These are phyloP conservation scores for Heterodera filipjevi DNA, from an alignment of 2,888 invertebrate species.

Conservation along the genomic window DNA sequence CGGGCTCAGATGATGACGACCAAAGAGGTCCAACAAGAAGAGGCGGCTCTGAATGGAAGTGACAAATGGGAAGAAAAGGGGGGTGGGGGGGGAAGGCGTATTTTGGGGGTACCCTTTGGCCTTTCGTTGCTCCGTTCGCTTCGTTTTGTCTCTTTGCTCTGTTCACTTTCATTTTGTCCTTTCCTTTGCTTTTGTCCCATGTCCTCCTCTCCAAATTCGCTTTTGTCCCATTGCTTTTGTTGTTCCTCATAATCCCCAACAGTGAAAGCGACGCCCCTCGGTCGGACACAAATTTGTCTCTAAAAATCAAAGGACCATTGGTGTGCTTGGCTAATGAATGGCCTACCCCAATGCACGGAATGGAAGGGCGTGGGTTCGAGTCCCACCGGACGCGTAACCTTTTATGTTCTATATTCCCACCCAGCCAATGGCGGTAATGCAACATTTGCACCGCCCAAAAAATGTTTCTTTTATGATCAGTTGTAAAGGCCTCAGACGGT, in stretches of 20 bases:
- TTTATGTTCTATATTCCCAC: too few relatives aligned
- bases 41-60: not conserved
- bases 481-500: too few relatives aligned
- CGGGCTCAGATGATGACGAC: not conserved
- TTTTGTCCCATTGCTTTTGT: not conserved
- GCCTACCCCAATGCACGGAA: too few relatives aligned
- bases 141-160: not conserved
- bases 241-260: not conserved
- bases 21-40: too few relatives aligned
- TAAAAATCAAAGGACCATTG: not conserved
- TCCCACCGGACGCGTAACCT: too few relatives aligned
- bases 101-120: not conserved
- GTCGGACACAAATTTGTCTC: not conserved
- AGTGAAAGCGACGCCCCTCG: not conserved
- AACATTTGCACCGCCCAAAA: too few relatives aligned
- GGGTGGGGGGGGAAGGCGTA: too few relatives aligned
- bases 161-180: not conserved
- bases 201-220: not conserved
- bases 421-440: too few relatives aligned
- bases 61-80: too few relatives aligned
- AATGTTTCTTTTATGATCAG: too few relatives aligned
- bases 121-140: constrained; percentile 4
- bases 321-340: too few relatives aligned
- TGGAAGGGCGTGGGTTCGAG: too few relatives aligned
- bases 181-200: not conserved